Evolutionary conservation across 2,888 invertebrate species (phyloP), one percentile per base, ranked within the genome.

Genomic region (Euzophera pinguis): DNA sequence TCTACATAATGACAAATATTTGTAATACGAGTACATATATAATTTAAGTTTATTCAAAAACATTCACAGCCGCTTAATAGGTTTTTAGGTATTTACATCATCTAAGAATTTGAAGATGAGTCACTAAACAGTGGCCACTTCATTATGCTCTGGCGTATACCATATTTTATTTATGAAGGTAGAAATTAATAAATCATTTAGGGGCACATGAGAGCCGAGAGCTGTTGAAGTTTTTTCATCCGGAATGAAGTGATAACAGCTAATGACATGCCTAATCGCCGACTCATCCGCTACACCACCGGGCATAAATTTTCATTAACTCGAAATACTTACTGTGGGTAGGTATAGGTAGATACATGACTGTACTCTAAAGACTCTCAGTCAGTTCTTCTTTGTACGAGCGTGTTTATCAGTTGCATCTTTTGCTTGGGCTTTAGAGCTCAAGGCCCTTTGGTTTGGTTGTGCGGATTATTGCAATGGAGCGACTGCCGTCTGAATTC

Each of bases 161-260:
- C 80, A 81, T 85, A 85, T 88, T 86, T 83, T 85, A 85, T 88
- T 86, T 83, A 83, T 76, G 79, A 73, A 80, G 86, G 77, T 83
- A 76, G 79, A 83, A 88, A 90, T 89, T 87, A 89, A 90, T 90
- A 89, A 90, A 90, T 87, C 89, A 87, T 78, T 77, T 81, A 78
- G 72, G 79, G 73, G 84, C 80, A 85, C 84, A 81, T 84, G 81
- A 83, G 85, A 76, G 73, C 63, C 65, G 75, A 82, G 86, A 75
- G 83, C 81, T 84, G 89, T 90, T 90, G 85, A 90, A 87, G 84
- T 81, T 89, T 90, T 90, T 90, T 90, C 90, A 89, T 69, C 84
- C 79, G 90, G 90, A 90, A 90, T 88, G 89, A 83, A 90, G 90
- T 90, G 90, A 90, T 90, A 90, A 90, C 89, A 86, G 79, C 88